These are phyloP conservation scores for Eurypyga helias DNA, from an alignment of 2,113 vertebrate species.

Conservation along the genomic window DNA sequence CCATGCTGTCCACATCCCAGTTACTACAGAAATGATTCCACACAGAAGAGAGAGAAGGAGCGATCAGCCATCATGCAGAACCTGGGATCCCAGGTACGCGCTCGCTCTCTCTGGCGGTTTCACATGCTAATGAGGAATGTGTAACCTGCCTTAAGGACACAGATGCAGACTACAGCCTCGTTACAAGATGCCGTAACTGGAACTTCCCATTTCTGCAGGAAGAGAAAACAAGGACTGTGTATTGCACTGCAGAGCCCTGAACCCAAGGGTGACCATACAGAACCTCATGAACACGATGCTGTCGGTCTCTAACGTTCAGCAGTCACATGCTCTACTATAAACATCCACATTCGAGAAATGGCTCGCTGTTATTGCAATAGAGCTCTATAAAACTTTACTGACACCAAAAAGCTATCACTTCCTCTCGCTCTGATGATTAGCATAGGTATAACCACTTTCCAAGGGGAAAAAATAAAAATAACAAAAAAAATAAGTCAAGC, in stretches of 20 bases:
- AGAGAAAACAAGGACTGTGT: rapidly evolving
- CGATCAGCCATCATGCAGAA: rapidly evolving
- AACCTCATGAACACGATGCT: rapidly evolving
- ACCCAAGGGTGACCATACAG: not conserved
- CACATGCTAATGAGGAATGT: not conserved
- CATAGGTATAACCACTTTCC: rapidly evolving
- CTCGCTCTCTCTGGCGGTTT: not conserved
- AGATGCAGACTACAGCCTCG: not conserved
- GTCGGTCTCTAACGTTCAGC: rapidly evolving
- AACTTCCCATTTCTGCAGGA: not conserved
- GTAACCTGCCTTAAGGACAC: not conserved
- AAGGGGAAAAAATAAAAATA: not conserved
- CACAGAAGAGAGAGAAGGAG: not conserved
- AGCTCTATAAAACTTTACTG: not conserved
- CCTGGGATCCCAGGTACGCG: rapidly evolving
- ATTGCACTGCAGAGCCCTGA: not conserved
- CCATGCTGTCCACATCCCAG: rapidly evolving
- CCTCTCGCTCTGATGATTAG: not conserved
- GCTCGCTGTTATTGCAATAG: not conserved
- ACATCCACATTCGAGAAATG: not conserved
- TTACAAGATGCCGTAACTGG: rapidly evolving
- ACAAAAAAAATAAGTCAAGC: not conserved
- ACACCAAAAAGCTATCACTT: not conserved
- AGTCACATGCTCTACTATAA: not conserved
- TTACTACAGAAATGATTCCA: not conserved